Evolutionary conservation across 2,797 vertebrate genomes (phyloP).

Genomic region (Gallirallus australis): DNA sequence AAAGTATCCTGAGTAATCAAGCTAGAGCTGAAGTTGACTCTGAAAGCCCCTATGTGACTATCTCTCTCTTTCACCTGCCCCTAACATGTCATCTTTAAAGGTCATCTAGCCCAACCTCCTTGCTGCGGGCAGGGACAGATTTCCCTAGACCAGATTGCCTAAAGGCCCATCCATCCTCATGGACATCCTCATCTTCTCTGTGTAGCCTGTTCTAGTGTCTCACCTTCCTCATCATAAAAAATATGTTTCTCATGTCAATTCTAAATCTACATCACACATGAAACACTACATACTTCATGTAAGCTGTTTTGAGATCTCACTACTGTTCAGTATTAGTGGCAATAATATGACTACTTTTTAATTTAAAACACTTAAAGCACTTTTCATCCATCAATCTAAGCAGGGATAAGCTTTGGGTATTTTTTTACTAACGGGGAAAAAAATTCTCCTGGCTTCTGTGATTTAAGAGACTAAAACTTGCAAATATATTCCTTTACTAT

Average conservation of each 20-base stretch:
- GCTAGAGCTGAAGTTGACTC: not conserved
- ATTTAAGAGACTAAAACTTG: not conserved
- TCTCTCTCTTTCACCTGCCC: not conserved
- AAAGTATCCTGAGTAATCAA: not conserved
- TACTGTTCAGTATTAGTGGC: not conserved
- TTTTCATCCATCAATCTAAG: not conserved
- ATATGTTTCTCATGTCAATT: not conserved
- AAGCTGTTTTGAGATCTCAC: not conserved
- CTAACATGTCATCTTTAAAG: not conserved
- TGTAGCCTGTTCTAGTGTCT: not conserved
- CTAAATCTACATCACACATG: not conserved
- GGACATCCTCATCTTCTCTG: not conserved
- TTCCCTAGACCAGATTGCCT: not conserved
- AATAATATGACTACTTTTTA: not conserved
- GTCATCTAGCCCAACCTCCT: not conserved
- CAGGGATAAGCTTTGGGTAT: too few relatives aligned
- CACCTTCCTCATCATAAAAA: not conserved
- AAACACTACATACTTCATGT: not conserved
- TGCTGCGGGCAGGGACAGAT: accelerated
- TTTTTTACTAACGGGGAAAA: not conserved
- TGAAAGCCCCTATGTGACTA: not conserved
- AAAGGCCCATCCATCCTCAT: accelerated
- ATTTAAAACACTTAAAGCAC: not conserved
- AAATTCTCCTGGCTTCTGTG: not conserved
- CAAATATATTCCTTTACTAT: not conserved